These are phyloP conservation scores for Oligia latruncula DNA, from an alignment of 2,888 invertebrate species.

Conservation along the genomic window DNA sequence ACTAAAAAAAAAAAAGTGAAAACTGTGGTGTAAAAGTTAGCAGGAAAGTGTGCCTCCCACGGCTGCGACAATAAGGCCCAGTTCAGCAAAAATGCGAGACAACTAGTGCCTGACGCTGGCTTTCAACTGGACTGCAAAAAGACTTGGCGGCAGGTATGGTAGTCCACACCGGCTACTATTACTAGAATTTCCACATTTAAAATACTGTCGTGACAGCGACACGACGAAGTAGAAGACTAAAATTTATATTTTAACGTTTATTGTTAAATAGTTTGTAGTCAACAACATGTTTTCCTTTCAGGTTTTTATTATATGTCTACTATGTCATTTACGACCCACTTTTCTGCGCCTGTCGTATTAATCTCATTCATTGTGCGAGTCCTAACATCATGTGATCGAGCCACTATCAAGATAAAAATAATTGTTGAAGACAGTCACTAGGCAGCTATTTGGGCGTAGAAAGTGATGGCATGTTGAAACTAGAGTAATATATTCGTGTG, in stretches of 20 bases:
- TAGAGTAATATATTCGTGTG: slow-evolving; percentile 28
- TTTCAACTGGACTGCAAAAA: background rate
- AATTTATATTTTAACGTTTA: background rate
- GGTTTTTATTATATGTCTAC: slow-evolving; percentile 11
- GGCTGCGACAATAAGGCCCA: background rate
- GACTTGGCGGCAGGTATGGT: background rate
- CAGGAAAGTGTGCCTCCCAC: background rate
- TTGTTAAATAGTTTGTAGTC: slow-evolving; percentile 14
- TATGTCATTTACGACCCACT: slow-evolving; percentile 26
- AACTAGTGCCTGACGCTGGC: background rate
- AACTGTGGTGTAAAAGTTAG: background rate
- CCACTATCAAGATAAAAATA: slow-evolving; percentile 58
- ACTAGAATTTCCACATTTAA: background rate
- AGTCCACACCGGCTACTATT: background rate
- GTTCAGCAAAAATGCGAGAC: background rate
- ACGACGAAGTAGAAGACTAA: background rate
- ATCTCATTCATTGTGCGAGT: slow-evolving; percentile 44
- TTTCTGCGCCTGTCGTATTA: slow-evolving; percentile 32
- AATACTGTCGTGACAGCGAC: background rate
- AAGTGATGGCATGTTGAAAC: slow-evolving; percentile 25
- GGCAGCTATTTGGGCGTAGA: slow-evolving; percentile 39
- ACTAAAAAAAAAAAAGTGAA: background rate
- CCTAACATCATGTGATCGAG: slow-evolving; percentile 56
- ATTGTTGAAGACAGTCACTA: slow-evolving; percentile 28
- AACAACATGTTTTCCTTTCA: slow-evolving; percentile 9